phyloP scores from a whole-genome alignment of 2,113 vertebrate genomes.

The Tetrao urogallus region DNA sequence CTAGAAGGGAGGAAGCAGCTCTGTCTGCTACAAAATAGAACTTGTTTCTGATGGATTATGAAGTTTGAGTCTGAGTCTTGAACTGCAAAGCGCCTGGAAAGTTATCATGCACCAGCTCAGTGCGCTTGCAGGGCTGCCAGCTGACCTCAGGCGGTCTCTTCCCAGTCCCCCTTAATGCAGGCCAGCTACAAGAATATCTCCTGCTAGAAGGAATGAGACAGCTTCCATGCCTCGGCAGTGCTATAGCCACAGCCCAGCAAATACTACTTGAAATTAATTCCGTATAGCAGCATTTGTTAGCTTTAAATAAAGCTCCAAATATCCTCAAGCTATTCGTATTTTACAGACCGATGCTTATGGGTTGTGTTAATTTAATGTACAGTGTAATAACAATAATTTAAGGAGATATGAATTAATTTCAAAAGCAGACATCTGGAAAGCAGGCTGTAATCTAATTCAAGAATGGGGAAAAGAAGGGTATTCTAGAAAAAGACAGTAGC shows the following conservation, averaged over 20 bases:
- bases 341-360: not conserved
- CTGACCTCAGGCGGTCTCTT: not conserved
- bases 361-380: not conserved
- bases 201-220: not conserved
- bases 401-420: not conserved
- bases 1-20: not conserved
- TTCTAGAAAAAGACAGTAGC: not conserved
- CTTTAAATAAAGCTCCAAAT: not conserved
- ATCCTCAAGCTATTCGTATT: not conserved
- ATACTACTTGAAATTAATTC: not conserved
- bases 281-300: rapidly evolving
- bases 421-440: not conserved
- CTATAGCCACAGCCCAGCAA: not conserved
- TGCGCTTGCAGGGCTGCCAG: not conserved
- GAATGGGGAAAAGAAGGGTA: not conserved
- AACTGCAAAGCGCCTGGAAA: not conserved
- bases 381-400: not conserved
- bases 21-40: not conserved
- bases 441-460: not conserved
- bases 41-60: not conserved
- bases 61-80: not conserved
- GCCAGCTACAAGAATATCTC: not conserved
- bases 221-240: not conserved
- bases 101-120: not conserved
- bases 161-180: not conserved